phyloP scores from a whole-genome alignment of 2,888 invertebrate species.

The Margaritifera margaritifera region DNA sequence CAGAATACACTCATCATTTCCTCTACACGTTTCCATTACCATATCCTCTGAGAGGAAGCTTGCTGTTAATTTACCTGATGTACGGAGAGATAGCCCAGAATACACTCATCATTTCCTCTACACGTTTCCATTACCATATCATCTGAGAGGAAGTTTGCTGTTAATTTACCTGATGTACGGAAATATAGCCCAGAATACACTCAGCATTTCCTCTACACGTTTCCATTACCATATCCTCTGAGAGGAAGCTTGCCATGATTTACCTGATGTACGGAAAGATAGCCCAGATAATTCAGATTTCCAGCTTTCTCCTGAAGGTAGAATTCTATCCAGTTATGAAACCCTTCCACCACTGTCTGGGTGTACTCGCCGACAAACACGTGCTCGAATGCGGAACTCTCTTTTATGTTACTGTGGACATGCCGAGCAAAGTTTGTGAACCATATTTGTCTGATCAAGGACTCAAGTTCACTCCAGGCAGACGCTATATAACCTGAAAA shows the following conservation, averaged over 20 bases:
- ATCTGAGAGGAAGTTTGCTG: too few relatives aligned
- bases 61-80: too few relatives aligned
- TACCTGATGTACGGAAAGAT: conserved; percentile 44
- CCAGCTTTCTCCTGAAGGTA: conserved; percentile 80
- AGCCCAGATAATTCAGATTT: conserved; percentile 54
- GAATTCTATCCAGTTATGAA: conserved; percentile 94
- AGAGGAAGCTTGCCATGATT: neutral
- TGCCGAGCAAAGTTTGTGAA: conserved; percentile 79
- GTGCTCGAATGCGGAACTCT: conserved; percentile 94
- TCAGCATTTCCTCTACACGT: too few relatives aligned
- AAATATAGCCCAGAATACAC: too few relatives aligned
- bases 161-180: too few relatives aligned
- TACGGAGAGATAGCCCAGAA: too few relatives aligned
- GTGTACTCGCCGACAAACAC: conserved; percentile 91
- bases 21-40: too few relatives aligned
- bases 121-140: too few relatives aligned
- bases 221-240: too few relatives aligned
- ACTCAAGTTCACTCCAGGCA: conserved; percentile 27
- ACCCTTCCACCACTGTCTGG: conserved; percentile 81
- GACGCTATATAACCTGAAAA: conserved; percentile 21
- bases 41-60: too few relatives aligned
- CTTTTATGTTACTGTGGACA: conserved; percentile 81
- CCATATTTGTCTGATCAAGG: conserved; percentile 69
- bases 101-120: too few relatives aligned
- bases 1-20: too few relatives aligned